These are phyloP conservation scores for Stichodactyla helianthus DNA, from an alignment of 64 coral and sea anemone genomes.

Conservation along the genomic window DNA sequence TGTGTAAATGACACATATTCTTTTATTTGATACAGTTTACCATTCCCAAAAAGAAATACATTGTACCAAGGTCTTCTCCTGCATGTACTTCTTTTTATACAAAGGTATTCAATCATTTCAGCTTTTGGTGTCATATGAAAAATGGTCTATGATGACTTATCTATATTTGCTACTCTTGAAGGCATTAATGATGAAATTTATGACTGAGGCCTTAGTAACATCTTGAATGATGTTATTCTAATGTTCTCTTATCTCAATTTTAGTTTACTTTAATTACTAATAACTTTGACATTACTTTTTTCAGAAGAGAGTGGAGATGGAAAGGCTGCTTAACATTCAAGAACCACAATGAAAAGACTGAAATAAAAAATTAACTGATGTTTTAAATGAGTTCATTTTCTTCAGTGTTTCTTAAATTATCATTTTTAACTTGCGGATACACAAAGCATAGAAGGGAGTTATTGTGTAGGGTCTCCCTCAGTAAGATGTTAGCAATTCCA, in stretches of 20 bases:
- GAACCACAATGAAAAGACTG: no score
- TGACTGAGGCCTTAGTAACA: neutral
- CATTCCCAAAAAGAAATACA: no score
- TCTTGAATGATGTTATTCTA: neutral
- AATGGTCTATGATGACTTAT: neutral
- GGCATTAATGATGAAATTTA: neutral
- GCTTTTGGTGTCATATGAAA: neutral
- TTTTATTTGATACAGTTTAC: neutral
- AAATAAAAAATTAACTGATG: no score
- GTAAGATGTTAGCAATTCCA: no score
- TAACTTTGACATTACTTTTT: neutral
- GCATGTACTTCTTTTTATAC: neutral
- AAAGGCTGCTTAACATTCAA: no score
- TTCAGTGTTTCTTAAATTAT: no score
- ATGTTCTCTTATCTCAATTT: neutral
- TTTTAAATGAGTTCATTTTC: no score
- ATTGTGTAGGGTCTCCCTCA: no score
- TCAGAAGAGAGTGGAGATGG: neutral
- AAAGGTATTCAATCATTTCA: neutral
- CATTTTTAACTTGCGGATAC: no score
- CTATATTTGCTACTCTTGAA: slow-evolving; percentile 27
- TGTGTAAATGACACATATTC: neutral
- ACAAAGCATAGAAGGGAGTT: no score
- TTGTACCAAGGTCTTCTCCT: no score
- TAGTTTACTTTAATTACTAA: no score